Evolutionary conservation across 35 echinoderm and acorn worm species (phyloP).

Genomic region (Ophiothrix spiculata): DNA sequence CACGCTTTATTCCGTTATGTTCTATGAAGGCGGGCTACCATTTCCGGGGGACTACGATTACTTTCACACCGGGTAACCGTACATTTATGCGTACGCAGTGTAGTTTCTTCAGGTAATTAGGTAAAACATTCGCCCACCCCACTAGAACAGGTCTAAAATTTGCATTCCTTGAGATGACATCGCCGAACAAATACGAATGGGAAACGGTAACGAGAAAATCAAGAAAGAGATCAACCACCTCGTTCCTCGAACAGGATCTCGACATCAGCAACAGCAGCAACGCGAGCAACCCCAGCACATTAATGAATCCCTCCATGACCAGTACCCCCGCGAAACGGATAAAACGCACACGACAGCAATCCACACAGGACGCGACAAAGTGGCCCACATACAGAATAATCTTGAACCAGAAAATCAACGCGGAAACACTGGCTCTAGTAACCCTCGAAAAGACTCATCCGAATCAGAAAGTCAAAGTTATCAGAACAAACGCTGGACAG

Average conservation of each 20-base stretch:
- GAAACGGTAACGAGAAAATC: background rate
- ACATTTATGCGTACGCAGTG: too few species aligned
- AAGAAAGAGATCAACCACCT: background rate
- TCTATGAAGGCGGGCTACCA: too few species aligned
- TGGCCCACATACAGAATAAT: background rate
- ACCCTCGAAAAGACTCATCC: background rate
- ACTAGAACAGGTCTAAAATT: too few species aligned
- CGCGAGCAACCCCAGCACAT: background rate
- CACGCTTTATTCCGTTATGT: too few species aligned
- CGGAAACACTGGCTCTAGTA: background rate
- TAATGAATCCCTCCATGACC: too few species aligned
- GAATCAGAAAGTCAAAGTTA: background rate
- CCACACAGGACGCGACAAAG: too few species aligned
- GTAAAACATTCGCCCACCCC: too few species aligned
- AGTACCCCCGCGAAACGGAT: background rate
- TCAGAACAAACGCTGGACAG: background rate
- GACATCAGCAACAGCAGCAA: background rate
- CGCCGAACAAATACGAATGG: background rate
- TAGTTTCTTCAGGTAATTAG: too few species aligned
- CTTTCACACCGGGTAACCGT: too few species aligned
- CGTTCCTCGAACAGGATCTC: background rate
- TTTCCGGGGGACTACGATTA: too few species aligned
- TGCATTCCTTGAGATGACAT: too few species aligned
- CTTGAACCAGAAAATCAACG: background rate
- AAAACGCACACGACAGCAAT: too few species aligned